Base-by-base conservation (phyloP, 1,140 invertebrate species). In the Tetraneura akinire region DNA sequence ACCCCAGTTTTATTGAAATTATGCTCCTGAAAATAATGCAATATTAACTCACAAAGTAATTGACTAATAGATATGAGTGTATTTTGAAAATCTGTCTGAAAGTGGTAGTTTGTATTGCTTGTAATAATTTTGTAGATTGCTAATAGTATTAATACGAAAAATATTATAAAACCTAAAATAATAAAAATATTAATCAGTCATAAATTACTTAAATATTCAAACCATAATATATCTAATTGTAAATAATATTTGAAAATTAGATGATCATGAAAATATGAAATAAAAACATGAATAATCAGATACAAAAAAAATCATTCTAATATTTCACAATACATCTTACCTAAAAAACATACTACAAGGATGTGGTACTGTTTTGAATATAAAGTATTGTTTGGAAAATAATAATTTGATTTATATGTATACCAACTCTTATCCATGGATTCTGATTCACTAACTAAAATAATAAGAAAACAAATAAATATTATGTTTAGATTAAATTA, bases 381-480 rank as follows among this genome's bases (percentile, higher is more conserved):
- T 1, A 71, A 51, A 47, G 16, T 87, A 71, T 91, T 89, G 51
- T 91, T 92, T 0, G 91, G 91, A 81, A 92, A 92, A 81, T 91
- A 91, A 82, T 92, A 92, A 82, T 92, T 92, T 0, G 91, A 90
- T 80, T 90, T 91, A 84, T 91, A 90, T n/a, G 88, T 87, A 82
- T 90, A 91, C 88, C 91, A 90, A 78, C 89, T 88, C 13, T 88
- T 86, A 82, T 91, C 89, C 26, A 86, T 86, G 4, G 88, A 86
- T 64, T 89, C 85, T 78, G 87, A 82, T 42, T 89, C 86, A 88
- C 88, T 89, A 82, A 89, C 88, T 88, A 76, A 23, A 82, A n/a
- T n/a, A n/a, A n/a, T n/a, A 82, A 82, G 78, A 73, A 80, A 70
- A n/a, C 70, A 47, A 32, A 9, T 23, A 10, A 16, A 37, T 37